A percentile compares a stretch with the other conserved stretches of the same genome.
phyloP scores from a whole-genome alignment of 1,140 invertebrate species.

The Melitaea cinxia region DNA sequence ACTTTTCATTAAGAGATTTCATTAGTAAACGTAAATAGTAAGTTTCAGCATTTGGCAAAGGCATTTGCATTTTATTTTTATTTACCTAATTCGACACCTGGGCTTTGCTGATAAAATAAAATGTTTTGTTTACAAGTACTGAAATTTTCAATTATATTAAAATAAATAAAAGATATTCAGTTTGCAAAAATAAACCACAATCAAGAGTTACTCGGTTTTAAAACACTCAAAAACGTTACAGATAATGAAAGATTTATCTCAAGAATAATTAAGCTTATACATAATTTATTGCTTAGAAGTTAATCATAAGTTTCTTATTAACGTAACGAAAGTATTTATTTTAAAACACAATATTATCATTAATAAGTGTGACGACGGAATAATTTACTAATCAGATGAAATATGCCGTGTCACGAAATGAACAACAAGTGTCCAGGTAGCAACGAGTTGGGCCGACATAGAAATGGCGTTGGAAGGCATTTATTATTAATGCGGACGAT shows the following conservation, averaged over 20 bases:
- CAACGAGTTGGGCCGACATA: conserved; percentile 21
- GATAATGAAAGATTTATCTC: too few relatives aligned
- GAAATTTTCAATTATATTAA: not conserved
- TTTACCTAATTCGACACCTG: not conserved
- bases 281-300: too few relatives aligned
- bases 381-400: conserved; percentile 2
- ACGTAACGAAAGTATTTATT: not conserved
- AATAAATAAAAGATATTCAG: not conserved
- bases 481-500: conserved; percentile 71
- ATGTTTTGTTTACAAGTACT: not conserved
- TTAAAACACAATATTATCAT: not conserved
- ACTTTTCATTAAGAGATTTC: too few relatives aligned
- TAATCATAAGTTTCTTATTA: too few relatives aligned
- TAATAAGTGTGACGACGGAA: not conserved
- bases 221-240: too few relatives aligned
- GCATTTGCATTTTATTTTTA: not conserved
- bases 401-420: conserved; percentile 54
- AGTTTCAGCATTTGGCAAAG: too few relatives aligned
- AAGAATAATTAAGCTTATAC: too few relatives aligned
- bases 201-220: too few relatives aligned
- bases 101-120: not conserved
- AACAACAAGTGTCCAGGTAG: conserved; percentile 32
- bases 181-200: too few relatives aligned
- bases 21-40: too few relatives aligned
- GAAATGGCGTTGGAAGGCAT: conserved; percentile 46